Evolutionary conservation across 2,888 invertebrate genomes (phyloP).

Genomic region (Acanthopleura granulata): DNA sequence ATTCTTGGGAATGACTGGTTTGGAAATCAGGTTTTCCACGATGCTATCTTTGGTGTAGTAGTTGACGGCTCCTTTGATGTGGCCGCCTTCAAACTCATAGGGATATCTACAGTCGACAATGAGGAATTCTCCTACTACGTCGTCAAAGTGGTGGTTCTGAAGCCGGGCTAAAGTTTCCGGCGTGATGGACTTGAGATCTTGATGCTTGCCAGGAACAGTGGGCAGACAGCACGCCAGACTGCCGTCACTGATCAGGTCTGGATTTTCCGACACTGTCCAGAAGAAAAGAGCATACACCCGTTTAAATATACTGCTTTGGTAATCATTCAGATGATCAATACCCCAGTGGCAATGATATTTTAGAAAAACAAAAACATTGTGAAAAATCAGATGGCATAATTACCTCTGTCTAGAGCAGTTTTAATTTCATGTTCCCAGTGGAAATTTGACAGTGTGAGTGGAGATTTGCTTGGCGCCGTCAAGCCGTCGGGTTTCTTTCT

Average conservation of each 20-base stretch:
- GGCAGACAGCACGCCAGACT: slow-evolving; percentile 54
- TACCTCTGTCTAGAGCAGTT: no score
- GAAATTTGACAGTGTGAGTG: no score
- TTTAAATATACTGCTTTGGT: no score
- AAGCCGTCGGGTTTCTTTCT: no score
- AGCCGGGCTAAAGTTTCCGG: slow-evolving; percentile 42
- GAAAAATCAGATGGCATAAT: no score
- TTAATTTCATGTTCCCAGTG: no score
- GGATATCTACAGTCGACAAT: slow-evolving; percentile 96
- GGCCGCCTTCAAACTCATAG: slow-evolving; percentile 93
- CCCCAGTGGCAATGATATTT: no score
- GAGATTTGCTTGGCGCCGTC: no score
- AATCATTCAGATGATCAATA: no score
- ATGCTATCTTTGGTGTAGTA: slow-evolving; percentile 85
- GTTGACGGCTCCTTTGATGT: slow-evolving; percentile 84
- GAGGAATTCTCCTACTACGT: slow-evolving; percentile 78
- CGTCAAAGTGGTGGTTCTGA: slow-evolving; percentile 74
- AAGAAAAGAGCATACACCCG: no score
- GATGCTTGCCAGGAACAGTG: slow-evolving; percentile 55
- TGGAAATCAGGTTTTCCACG: slow-evolving; percentile 74
- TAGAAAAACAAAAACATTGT: no score
- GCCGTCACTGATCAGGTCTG: slow-evolving; percentile 12
- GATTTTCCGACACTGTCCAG: not conserved
- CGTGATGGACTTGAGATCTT: slow-evolving; percentile 63
- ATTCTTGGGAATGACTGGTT: slow-evolving; percentile 34